Evolutionary conservation across 2,888 invertebrate species (phyloP).

Genomic region (Germaria angustata): DNA sequence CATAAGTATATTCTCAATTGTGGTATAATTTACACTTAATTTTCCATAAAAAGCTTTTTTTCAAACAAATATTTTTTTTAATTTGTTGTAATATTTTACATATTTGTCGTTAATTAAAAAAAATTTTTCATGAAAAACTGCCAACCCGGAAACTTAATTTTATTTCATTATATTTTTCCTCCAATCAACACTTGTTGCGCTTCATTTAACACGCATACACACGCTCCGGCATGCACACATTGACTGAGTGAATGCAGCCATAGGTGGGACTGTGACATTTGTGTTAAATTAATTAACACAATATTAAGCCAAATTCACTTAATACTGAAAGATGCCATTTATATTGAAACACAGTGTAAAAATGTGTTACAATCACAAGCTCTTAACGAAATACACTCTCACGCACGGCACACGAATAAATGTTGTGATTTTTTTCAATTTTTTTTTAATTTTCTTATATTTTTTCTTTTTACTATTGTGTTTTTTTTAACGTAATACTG

Average conservation of each 20-base stretch:
- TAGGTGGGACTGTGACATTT: not conserved
- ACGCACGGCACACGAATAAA: not conserved
- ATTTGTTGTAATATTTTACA: not conserved
- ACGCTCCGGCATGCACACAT: not conserved
- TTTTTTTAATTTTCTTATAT: too few relatives aligned
- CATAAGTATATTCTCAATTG: not conserved
- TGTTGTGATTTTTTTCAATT: not conserved
- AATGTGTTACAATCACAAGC: not conserved
- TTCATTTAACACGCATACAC: conserved; percentile 30
- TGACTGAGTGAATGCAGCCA: not conserved
- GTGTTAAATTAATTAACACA: not conserved
- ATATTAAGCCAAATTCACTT: not conserved
- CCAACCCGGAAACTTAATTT: conserved; percentile 2
- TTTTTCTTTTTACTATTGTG: not conserved
- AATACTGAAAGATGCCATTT: not conserved
- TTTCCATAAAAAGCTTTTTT: not conserved
- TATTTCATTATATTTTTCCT: not conserved
- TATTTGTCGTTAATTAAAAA: not conserved
- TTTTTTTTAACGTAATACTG: not conserved
- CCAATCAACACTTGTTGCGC: conserved; percentile 58
- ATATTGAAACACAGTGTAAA: not conserved
- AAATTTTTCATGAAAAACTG: not conserved
- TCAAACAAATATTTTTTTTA: not conserved
- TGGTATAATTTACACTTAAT: not conserved
- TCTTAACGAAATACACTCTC: not conserved